Evolutionary conservation across 2,113 vertebrate genomes (phyloP), one percentile per base, ranked within the genome.

Genomic region (Desmodus rotundus): DNA sequence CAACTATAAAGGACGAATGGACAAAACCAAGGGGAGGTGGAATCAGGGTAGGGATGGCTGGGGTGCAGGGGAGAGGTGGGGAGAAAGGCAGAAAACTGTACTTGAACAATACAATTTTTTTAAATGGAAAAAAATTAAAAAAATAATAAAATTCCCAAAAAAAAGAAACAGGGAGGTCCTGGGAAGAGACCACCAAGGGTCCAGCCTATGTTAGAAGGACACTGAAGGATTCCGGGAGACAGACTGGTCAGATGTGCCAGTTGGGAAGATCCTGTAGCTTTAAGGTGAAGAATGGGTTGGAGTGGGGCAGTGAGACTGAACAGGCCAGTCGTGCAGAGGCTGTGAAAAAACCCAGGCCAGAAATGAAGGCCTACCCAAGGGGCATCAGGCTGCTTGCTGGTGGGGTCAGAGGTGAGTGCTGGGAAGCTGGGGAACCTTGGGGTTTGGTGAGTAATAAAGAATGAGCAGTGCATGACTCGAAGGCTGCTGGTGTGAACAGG

Each of bases 321-420:
- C 7, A 83, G 70, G 54, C 1, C 0, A 2, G 4, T 17, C 50
- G 4, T 12, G 20, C 16, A 61, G 84, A 88, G 47, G 78, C 22
- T 22, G 58, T 38, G 77, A n/a, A 24, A 43, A 82, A 45, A 38
- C 50, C 31, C 67, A 47, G 50, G 33, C 4, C 31, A 28, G 80
- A 63, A 77, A n/a, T 19, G 63, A 58, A 33, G 70, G 73, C 24
- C 82, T 5, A 7, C 24, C 41, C 17, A 14, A 52, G 74, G 22
- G 56, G 63, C n/a, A 12, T 72, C 0, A 2, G 13, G n/a, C 5
- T n/a, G n/a, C n/a, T n/a, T 0, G n/a, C 0, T 0, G 19, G 16
- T 1, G 14, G 65, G 47, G 31, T 24, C 19, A 50, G 36, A 77
- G 91, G 52, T 9, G 16, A 38, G 43, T 50, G 14, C 22, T 50